These are phyloP conservation scores for Sisyra nigra DNA, from an alignment of 2,888 invertebrate species.

Conservation along the genomic window DNA sequence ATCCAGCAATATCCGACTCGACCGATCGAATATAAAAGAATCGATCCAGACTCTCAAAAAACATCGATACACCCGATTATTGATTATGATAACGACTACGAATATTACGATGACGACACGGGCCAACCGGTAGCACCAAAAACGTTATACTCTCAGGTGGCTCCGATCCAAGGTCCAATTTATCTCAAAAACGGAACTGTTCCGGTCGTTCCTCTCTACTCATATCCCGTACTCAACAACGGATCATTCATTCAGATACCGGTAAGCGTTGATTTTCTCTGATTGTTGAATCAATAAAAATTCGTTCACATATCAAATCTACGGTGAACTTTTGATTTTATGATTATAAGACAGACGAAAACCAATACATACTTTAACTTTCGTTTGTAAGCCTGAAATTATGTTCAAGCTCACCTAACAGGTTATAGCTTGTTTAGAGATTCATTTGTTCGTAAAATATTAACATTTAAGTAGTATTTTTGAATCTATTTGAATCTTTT, in stretches of 20 bases:
- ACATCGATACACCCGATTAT: conserved; percentile 56
- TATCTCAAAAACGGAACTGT: conserved; percentile 69
- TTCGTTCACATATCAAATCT: too few relatives aligned
- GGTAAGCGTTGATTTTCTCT: conserved; percentile 40
- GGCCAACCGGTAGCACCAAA: conserved; percentile 19
- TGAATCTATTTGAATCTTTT: too few relatives aligned
- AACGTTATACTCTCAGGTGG: conserved; percentile 36
- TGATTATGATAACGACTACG: conserved; percentile 50
- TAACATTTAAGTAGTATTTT: too few relatives aligned
- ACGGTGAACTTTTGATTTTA: too few relatives aligned
- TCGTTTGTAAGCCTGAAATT: too few relatives aligned
- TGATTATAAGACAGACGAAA: too few relatives aligned
- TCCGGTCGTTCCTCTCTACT: conserved; percentile 74
- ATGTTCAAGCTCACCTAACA: too few relatives aligned
- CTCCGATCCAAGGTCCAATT: conserved; percentile 81
- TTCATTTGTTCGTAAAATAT: too few relatives aligned
- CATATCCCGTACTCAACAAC: conserved; percentile 71
- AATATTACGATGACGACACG: conserved; percentile 37
- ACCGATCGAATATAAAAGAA: conserved; percentile 42
- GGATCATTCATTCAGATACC: conserved; percentile 81
- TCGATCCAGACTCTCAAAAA: conserved; percentile 30
- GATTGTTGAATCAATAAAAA: too few relatives aligned
- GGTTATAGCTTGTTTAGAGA: too few relatives aligned
- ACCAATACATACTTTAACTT: too few relatives aligned
- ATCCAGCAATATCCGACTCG: conserved; percentile 35